These are phyloP conservation scores for Promerops cafer DNA, from an alignment of 2,113 vertebrate genomes.

Conservation along the genomic window DNA sequence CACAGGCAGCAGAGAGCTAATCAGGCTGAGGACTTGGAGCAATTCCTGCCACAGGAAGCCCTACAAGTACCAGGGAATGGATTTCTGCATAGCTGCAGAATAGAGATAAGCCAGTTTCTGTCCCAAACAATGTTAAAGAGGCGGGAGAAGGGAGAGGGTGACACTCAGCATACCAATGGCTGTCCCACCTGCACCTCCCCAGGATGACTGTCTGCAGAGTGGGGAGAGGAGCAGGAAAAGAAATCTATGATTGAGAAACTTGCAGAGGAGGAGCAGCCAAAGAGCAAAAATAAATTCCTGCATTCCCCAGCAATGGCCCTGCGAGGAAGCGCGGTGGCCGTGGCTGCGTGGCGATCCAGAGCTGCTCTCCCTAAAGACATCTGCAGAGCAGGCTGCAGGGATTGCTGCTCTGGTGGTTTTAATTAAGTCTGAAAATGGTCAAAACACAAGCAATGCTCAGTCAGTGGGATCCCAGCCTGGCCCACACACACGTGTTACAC, in stretches of 20 bases:
- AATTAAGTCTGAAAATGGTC: not conserved
- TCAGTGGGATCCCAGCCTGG: not conserved
- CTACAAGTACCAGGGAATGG: not conserved
- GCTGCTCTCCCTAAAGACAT: not conserved
- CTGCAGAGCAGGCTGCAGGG: conserved; percentile 13
- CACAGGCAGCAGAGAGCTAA: not conserved
- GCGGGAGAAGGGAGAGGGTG: not conserved
- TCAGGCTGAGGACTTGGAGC: not conserved
- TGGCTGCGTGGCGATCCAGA: not conserved
- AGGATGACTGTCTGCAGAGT: not conserved
- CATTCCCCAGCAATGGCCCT: not conserved
- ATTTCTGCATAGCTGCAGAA: conserved; percentile 5
- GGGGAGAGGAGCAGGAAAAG: not conserved
- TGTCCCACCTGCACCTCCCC: not conserved
- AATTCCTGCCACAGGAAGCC: conserved; percentile 16
- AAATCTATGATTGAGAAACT: not conserved
- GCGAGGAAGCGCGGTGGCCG: rapidly evolving
- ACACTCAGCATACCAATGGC: not conserved
- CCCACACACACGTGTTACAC: not conserved
- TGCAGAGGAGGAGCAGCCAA: not conserved
- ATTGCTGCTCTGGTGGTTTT: not conserved
- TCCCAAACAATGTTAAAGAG: not conserved
- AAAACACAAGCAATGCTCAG: not conserved
- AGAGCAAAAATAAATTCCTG: not conserved
- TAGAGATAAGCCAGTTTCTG: conserved; percentile 29